These are phyloP conservation scores for Colinus virginianus DNA, from an alignment of 2,113 vertebrate species.

Conservation along the genomic window DNA sequence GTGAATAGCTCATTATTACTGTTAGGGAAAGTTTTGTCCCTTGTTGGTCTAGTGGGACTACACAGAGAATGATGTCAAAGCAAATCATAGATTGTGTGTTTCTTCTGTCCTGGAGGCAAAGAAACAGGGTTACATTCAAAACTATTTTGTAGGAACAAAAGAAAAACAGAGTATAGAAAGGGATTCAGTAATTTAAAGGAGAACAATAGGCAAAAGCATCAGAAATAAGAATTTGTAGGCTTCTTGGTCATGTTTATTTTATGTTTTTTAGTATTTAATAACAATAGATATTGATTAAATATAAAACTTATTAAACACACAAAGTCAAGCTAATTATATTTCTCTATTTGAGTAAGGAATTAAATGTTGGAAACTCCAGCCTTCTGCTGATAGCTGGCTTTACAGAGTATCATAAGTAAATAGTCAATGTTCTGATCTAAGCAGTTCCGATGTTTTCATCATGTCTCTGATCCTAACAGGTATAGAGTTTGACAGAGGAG, in stretches of 20 bases:
- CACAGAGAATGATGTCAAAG: background rate
- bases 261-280: conserved; percentile 33
- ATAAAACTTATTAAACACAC: conserved; percentile 17
- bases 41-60: background rate
- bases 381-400: background rate
- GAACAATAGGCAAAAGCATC: background rate
- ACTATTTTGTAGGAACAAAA: background rate
- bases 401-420: background rate
- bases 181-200: background rate
- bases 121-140: background rate
- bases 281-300: conserved; percentile 54
- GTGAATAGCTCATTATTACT: background rate
- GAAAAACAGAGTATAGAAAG: background rate
- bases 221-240: background rate
- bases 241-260: conserved; percentile 27
- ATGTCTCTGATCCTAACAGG: background rate
- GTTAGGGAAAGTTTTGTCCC: accelerated
- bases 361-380: conserved; percentile 49
- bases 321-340: conserved; percentile 33
- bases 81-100: background rate
- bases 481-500: background rate
- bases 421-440: background rate
- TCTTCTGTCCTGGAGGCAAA: background rate
- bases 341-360: conserved; percentile 51
- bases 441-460: background rate